Base-by-base conservation (phyloP, 64 coral and sea anemone species). In the Platygyra sinensis region DNA sequence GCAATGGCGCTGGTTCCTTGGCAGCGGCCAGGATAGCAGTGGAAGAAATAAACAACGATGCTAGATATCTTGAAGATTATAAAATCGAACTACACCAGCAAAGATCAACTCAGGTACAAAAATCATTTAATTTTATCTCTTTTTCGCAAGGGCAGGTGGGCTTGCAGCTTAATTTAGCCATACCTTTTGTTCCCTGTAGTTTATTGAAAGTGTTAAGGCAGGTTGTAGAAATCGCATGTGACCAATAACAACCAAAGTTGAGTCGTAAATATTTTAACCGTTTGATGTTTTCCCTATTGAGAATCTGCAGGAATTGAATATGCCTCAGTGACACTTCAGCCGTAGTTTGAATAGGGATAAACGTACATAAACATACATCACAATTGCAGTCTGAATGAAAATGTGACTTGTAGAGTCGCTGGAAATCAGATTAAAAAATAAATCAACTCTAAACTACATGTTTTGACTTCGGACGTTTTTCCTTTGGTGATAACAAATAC, bases 11-110 rank as follows among this genome's bases (percentile, higher is more conserved):
- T 18, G 75, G 91, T 3, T 72, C 64, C 13, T 79, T 96, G 6
- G 42, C 57, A 20, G 89, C 92, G 27, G 87, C 95, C 3, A 61
- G 76, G 14, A 90, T 93, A 74, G 95, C 95, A 1, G 73, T 96
- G 10, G 80, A 90, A 13, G 95, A 96, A 28, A 96, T 96, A 24
- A 96, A 96, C 80, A 87, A 72, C 13, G 86, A n/a, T 24, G 52
- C 67, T 11, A 14, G 4, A 52, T 86, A 90, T 30, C 82, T 96
- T 42, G 54, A 80, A 24, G 76, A 64, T 13, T 89, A 96, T 72
- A 9, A 77, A n/a, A 72, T 96, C 2, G 46, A 87, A 30, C 75
- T 96, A 46, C 82, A 90, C 80, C 62, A 85, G 11, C 16, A 67
- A n/a, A 72, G 10, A 77, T 96, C 28, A 79, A 96, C 59, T 61